These are phyloP conservation scores for Callipepla californica DNA, from an alignment of 2,113 vertebrate genomes.

Conservation along the genomic window DNA sequence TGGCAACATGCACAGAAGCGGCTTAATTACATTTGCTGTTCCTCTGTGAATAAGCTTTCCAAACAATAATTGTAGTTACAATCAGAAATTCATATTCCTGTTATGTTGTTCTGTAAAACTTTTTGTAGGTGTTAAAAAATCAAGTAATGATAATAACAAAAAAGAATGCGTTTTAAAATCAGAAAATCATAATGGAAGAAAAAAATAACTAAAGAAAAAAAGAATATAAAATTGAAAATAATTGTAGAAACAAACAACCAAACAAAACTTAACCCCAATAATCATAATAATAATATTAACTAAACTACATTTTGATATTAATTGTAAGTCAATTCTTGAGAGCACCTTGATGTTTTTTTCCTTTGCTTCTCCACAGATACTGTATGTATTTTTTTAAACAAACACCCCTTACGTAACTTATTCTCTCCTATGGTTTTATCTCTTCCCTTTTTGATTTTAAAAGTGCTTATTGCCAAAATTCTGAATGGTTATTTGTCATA, in stretches of 20 bases:
- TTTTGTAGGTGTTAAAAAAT: not conserved
- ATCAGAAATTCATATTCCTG: not conserved
- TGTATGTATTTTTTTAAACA: not conserved
- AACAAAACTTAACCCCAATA: accelerated
- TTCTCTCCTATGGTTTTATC: not conserved
- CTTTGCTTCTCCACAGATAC: not conserved
- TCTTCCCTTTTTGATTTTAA: not conserved
- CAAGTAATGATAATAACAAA: not conserved
- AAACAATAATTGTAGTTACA: not conserved
- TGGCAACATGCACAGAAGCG: not conserved
- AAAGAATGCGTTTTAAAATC: not conserved
- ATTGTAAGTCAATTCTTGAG: not conserved
- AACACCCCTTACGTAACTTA: not conserved
- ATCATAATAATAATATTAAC: not conserved
- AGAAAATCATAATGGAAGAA: not conserved
- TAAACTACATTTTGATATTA: not conserved
- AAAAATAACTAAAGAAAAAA: not conserved
- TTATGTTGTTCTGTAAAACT: not conserved
- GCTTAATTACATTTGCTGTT: not conserved
- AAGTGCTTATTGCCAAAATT: not conserved
- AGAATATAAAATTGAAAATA: not conserved
- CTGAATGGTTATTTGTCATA: not conserved
- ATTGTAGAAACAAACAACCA: not conserved
- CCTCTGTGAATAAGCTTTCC: not conserved
- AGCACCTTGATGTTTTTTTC: not conserved